phyloP scores from a whole-genome alignment of 2,888 invertebrate species.

The Osmoderma eremita region DNA sequence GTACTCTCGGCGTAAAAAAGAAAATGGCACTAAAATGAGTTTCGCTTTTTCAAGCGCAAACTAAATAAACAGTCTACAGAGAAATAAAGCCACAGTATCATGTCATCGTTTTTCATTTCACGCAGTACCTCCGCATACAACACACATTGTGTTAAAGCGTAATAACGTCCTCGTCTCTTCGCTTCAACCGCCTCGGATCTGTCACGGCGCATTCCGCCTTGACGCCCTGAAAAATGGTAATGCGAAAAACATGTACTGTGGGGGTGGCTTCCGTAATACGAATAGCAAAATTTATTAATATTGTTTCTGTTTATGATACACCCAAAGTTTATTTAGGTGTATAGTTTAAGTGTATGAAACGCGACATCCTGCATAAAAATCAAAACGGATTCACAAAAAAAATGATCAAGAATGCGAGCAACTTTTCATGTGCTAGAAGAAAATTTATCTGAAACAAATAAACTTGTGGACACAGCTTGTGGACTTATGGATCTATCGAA shows the following conservation, averaged over 20 bases:
- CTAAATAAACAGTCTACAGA: conserved; percentile 36
- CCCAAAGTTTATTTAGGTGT: too few relatives aligned
- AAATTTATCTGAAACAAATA: too few relatives aligned
- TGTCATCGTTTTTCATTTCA: conserved; percentile 38
- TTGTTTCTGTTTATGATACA: too few relatives aligned
- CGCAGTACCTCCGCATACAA: conserved; percentile 26
- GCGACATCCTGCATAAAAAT: too few relatives aligned
- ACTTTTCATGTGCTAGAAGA: too few relatives aligned
- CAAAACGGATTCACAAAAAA: too few relatives aligned
- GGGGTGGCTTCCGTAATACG: not conserved
- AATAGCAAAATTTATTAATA: too few relatives aligned
- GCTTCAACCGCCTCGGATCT: conserved; percentile 3
- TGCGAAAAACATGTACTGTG: conserved; percentile 26
- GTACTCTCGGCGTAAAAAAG: conserved; percentile 14
- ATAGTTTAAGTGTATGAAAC: too few relatives aligned
- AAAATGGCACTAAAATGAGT: conserved; percentile 35
- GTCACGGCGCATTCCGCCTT: conserved; percentile 16
- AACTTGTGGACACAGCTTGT: too few relatives aligned
- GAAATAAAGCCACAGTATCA: conserved; percentile 35
- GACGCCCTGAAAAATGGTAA: conserved; percentile 27
- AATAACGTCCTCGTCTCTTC: conserved; percentile 1
- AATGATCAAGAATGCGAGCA: too few relatives aligned
- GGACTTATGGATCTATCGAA: too few relatives aligned
- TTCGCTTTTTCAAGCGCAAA: conserved; percentile 36
- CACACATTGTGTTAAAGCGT: not conserved